Base-by-base conservation (phyloP, 2,113 vertebrate species). In the Rostratula benghalensis region DNA sequence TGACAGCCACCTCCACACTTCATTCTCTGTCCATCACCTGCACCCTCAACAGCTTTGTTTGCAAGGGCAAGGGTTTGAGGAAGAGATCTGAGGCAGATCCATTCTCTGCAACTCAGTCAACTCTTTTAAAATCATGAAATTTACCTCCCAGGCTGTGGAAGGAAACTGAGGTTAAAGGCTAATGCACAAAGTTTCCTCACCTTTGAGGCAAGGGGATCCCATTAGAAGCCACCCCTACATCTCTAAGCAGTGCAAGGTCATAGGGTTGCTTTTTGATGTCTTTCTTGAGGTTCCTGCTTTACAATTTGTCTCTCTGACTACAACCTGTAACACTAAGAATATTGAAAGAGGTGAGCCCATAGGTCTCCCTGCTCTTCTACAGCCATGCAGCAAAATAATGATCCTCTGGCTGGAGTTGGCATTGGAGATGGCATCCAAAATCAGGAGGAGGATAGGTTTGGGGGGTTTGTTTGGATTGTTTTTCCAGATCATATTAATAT, bases 341-440 rank as follows among this genome's bases (percentile, higher is more conserved):
- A 45, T 22, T 27, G 45, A 57, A 56, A 83, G 79, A 61, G 28
- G 37, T 83, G 61, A 69, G 70, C 61, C 35, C 57, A 51, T 7
- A 2, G 24, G 33, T 64, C 4, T 4, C 10, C 9, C 21, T 45
- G 57, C 43, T 69, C 50, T 70, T 82, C 63, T 92, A 39, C 50
- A 76, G 30, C 30, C 20, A 0, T 33, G 46, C 78, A 85, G 61
- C 2, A 13, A n/a, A 19, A 12, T 75, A 41, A 76, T 0, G 0
- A 23, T 39, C 31, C 64, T 76, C 63, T 90, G 39, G 7, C 9
- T 37, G 53, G 27, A 85, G 25, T 13, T 3, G 12, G 11, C 68
- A 4, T 13, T 85, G 53, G 2, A 0, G 5, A 68, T 28, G 19
- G 61, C 28, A 85, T 56, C 33, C 39, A 85, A 57, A 76, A 82